Conservation (phyloP, 53 echinoderm and acorn worm genomes). For the Paelopatides confundens region DNA sequence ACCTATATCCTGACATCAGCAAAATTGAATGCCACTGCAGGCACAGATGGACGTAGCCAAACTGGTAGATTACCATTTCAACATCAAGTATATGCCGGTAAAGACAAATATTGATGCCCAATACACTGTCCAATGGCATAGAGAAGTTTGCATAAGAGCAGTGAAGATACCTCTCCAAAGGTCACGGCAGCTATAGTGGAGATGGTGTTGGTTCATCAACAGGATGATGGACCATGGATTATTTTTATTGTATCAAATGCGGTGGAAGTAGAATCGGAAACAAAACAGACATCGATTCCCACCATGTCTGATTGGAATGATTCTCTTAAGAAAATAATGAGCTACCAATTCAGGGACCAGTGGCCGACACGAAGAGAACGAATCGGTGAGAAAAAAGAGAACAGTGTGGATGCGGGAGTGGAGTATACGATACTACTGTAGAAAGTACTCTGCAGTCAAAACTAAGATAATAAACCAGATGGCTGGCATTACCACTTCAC, state of each 20-base stretch:
- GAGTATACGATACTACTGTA: background rate
- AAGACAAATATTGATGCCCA: constrained; percentile 14
- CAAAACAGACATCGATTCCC: no score
- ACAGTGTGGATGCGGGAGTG: constrained; percentile 16
- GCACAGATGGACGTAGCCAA: constrained; percentile 68
- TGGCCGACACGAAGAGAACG: background rate
- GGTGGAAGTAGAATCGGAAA: no score
- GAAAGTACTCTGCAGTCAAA: constrained; percentile 39
- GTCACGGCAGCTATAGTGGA: background rate
- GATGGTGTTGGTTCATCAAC: no score
- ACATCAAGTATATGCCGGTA: constrained; percentile 45
- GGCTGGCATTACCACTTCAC: constrained; percentile 25
- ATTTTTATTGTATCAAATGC: no score
- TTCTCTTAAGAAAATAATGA: background rate
- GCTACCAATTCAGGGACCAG: background rate
- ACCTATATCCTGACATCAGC: constrained; percentile 62
- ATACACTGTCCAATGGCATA: background rate
- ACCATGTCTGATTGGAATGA: background rate
- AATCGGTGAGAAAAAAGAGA: background rate
- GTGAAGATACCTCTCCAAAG: background rate
- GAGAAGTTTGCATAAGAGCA: background rate
- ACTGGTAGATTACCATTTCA: constrained; percentile 61
- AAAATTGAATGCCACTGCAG: constrained; percentile 67
- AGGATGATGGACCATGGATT: no score
- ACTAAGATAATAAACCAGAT: constrained; percentile 18